Evolutionary conservation across 2,797 vertebrate genomes (phyloP).

Genomic region (Trichosurus vulpecula): DNA sequence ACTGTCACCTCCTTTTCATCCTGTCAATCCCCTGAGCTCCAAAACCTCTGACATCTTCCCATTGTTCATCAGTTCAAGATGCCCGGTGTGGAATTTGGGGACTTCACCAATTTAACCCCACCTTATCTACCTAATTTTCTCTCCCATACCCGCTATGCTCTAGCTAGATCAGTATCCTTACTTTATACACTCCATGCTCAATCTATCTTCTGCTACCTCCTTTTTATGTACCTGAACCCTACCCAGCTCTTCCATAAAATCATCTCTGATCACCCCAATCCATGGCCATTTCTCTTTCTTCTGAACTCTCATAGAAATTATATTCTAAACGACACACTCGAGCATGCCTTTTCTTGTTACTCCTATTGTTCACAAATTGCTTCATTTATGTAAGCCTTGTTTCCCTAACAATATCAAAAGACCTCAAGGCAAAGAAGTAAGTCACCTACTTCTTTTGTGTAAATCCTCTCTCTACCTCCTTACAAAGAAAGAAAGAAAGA

Average conservation of each 20-base stretch:
- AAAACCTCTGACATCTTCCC: neutral
- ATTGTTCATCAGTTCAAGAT: neutral
- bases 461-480: neutral
- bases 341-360: neutral
- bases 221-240: neutral
- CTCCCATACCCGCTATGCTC: neutral
- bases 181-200: neutral
- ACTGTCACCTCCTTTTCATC: neutral
- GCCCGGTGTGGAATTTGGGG: neutral
- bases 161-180: neutral
- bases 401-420: neutral
- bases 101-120: neutral
- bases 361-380: neutral
- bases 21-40: neutral
- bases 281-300: neutral
- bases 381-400: neutral
- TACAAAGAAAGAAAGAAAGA: neutral
- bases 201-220: neutral
- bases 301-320: neutral
- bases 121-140: neutral
- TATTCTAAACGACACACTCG: neutral
- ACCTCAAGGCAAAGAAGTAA: neutral
- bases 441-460: neutral
- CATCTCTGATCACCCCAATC: neutral
- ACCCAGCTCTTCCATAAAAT: neutral